Conservation (phyloP, 2,797 vertebrate genomes). For the Lacerta bilineata region DNA sequence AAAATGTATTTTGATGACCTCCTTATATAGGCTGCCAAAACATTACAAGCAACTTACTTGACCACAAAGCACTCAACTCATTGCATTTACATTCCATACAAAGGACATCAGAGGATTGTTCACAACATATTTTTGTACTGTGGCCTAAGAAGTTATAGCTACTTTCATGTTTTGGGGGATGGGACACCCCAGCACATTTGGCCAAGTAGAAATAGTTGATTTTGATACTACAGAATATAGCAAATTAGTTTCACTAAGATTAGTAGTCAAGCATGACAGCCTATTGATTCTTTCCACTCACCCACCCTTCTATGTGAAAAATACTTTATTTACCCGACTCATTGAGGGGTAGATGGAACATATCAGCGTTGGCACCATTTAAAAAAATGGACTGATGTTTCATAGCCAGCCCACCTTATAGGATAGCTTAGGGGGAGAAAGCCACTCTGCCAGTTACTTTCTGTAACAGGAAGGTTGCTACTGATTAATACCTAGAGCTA, state of each 20-base stretch:
- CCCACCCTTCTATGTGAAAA: neutral
- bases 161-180: neutral
- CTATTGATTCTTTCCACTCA: neutral
- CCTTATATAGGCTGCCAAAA: neutral
- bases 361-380: neutral
- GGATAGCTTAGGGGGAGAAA: neutral
- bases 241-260: neutral
- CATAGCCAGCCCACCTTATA: neutral
- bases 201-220: neutral
- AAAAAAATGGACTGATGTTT: neutral
- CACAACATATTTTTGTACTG: neutral
- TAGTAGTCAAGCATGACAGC: too few species aligned
- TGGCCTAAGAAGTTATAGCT: neutral
- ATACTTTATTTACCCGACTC: neutral
- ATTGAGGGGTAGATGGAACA: neutral
- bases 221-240: neutral
- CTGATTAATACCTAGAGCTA: conserved; percentile 2
- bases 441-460: neutral
- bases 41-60: neutral
- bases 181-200: neutral
- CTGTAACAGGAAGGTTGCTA: neutral
- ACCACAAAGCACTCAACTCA: neutral
- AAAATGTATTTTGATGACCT: neutral
- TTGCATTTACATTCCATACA: neutral
- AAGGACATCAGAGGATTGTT: neutral